A percentile compares a stretch with the other conserved stretches of the same genome.
These are phyloP conservation scores for Athripsodes cinereus DNA, from an alignment of 2,888 invertebrate genomes.

Conservation along the genomic window DNA sequence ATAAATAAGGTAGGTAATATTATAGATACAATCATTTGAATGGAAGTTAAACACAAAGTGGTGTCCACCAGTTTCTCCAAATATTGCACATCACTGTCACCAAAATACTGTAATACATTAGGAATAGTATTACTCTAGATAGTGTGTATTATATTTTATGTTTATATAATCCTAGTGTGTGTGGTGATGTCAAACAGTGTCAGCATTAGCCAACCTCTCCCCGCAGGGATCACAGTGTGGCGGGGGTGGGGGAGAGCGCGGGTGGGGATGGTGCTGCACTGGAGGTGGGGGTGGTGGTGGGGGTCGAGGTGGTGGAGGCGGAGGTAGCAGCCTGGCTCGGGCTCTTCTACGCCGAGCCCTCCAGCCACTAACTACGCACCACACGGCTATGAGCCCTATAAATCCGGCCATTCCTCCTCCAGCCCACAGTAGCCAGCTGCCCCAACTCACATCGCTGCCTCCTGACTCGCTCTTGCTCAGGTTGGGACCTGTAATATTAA, in stretches of 20 bases:
- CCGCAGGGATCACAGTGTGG: constrained; percentile 35
- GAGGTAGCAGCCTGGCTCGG: constrained; percentile 43
- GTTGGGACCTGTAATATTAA: constrained; percentile 23
- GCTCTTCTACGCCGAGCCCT: constrained; percentile 40
- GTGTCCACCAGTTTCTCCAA: not conserved
- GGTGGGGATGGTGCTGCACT: constrained; percentile 39
- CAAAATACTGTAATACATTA: not conserved
- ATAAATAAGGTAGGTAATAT: too few species aligned
- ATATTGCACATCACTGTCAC: not conserved
- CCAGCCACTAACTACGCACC: constrained; percentile 28
- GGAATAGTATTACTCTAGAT: not conserved
- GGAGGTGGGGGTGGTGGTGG: constrained; percentile 40
- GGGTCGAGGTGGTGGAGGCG: constrained; percentile 36
- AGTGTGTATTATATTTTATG: not conserved
- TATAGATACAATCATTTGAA: too few species aligned
- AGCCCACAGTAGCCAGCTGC: constrained; percentile 23
- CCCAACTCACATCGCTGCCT: constrained; percentile 24
- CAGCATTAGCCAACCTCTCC: constrained; percentile 29
- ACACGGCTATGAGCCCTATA: constrained; percentile 32
- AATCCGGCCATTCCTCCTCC: constrained; percentile 24
- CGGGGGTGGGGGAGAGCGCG: constrained; percentile 38
- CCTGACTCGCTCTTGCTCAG: constrained; percentile 20
- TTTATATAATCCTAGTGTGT: not conserved
- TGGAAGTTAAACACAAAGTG: too few species aligned
- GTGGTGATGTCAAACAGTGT: constrained; percentile 44